Evolutionary conservation across 2,113 vertebrate genomes (phyloP), one percentile per base, ranked within the genome.

Genomic region (Megalops atlanticus): DNA sequence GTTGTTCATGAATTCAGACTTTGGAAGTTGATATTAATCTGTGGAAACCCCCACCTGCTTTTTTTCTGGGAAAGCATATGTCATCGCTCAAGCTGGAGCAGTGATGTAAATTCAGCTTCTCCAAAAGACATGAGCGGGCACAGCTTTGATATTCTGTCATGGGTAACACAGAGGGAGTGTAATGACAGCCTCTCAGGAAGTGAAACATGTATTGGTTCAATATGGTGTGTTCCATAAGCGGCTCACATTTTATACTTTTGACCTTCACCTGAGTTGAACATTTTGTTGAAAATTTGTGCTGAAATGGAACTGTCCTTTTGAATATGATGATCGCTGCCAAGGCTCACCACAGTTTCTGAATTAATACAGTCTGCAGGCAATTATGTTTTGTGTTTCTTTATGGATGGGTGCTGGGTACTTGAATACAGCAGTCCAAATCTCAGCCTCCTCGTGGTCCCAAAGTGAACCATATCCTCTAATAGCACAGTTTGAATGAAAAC

Each of bases 301-400:
- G n/a, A n/a, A n/a, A n/a, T n/a, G n/a, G n/a, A n/a, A n/a, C n/a
- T n/a, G n/a, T n/a, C n/a, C n/a, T n/a, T n/a, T n/a, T n/a, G n/a
- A n/a, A n/a, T n/a, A n/a, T n/a, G n/a, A n/a, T n/a, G n/a, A n/a
- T n/a, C n/a, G n/a, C n/a, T n/a, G n/a, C n/a, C n/a, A n/a, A n/a
- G n/a, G n/a, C n/a, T n/a, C n/a, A n/a, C n/a, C n/a, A n/a, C n/a
- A n/a, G n/a, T n/a, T n/a, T n/a, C n/a, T 85, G 82, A 78, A 89
- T 90, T 88, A 89, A 85, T 88, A 84, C 84, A 87, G 89, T 88
- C 87, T 90, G 89, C 82, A 83, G 86, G 86, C 87, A 81, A 92
- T 92, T 89, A 91, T 78, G 85, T 84, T 36, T 58, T 80, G 41
- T 87, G 87, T 82, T 87, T 89, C 84, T 85, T 84, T 39, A 36